Conservation (phyloP, 2,888 invertebrate species). For the Drosophila diplacantha region DNA sequence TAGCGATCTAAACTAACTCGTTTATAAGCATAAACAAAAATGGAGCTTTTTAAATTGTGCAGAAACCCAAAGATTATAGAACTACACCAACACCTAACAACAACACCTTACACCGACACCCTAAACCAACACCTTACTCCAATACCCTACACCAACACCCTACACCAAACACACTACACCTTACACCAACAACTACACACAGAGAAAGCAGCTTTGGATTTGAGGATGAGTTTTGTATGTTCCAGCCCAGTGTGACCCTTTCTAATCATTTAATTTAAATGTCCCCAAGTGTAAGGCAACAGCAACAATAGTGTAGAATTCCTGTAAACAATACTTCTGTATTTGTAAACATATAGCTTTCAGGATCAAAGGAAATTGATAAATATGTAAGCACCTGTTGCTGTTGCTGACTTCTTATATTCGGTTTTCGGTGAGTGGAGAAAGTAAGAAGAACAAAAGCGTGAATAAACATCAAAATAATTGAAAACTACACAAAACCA, state of each 20-base stretch:
- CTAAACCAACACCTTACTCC: background rate
- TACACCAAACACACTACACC: background rate
- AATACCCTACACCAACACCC: background rate
- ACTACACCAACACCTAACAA: background rate
- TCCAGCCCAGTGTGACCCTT: conserved; percentile 13
- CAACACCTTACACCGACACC: background rate
- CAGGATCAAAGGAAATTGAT: background rate
- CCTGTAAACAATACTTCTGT: too few relatives aligned
- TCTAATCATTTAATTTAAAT: conserved; percentile 2
- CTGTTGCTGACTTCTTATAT: conserved; percentile 26
- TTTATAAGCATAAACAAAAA: conserved; percentile 59
- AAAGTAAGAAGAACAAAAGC: conserved; percentile 49
- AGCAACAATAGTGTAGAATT: conserved; percentile 8
- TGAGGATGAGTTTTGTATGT: conserved; percentile 33
- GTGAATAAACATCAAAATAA: conserved; percentile 57
- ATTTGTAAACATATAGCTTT: background rate
- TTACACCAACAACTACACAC: conserved; percentile 22
- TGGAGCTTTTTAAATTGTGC: conserved; percentile 71
- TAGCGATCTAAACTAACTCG: conserved; percentile 59
- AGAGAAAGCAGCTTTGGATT: conserved; percentile 31
- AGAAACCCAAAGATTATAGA: conserved; percentile 39
- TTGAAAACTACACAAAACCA: conserved; percentile 29
- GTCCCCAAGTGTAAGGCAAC: background rate
- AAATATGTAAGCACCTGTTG: background rate
- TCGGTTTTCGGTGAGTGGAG: conserved; percentile 42